phyloP scores from a whole-genome alignment of 2,888 invertebrate genomes.

The Tipula unca region DNA sequence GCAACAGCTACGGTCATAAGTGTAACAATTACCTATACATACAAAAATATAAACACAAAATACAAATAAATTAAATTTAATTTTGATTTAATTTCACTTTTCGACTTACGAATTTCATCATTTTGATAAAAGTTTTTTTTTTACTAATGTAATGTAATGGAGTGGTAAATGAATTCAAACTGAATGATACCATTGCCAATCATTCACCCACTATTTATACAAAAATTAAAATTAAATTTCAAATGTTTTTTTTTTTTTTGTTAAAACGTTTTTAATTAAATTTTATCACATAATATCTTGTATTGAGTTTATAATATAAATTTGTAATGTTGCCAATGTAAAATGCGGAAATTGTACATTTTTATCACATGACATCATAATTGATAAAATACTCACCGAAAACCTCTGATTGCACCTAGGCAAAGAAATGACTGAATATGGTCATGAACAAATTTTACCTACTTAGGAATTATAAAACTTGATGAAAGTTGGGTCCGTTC shows the following conservation, averaged over 20 bases:
- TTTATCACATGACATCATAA: background rate
- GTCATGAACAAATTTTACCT: too few relatives aligned
- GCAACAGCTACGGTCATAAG: background rate
- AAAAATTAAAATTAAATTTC: background rate
- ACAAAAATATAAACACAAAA: background rate
- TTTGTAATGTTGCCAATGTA: background rate
- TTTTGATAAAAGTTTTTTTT: background rate
- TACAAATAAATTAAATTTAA: background rate
- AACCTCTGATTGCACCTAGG: too few relatives aligned
- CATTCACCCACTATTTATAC: conserved; percentile 4
- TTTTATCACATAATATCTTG: background rate
- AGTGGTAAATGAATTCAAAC: background rate
- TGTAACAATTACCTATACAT: background rate
- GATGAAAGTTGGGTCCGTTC: too few relatives aligned
- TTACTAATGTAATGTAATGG: background rate
- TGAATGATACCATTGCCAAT: background rate
- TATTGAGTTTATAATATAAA: background rate
- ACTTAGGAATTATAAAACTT: too few relatives aligned
- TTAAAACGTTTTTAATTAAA: background rate
- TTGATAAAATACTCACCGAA: too few relatives aligned
- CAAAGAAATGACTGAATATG: too few relatives aligned
- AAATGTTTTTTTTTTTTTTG: background rate
- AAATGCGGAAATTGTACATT: background rate
- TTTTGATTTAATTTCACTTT: background rate
- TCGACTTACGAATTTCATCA: background rate